A percentile compares a stretch with the other conserved stretches of the same genome.
Evolutionary conservation across 2,797 vertebrate genomes (phyloP).

Genomic region (Sparus aurata): DNA sequence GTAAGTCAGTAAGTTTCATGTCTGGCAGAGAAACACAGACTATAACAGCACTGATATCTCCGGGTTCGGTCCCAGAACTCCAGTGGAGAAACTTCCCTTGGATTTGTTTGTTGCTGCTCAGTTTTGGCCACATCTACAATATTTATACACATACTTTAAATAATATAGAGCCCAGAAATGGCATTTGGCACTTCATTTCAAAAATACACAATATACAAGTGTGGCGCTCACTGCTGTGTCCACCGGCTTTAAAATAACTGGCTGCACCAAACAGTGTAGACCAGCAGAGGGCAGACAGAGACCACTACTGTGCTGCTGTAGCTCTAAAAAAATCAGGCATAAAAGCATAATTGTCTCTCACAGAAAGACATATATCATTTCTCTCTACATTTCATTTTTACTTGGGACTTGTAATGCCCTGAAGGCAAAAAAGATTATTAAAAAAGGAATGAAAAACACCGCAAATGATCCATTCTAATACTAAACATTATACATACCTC

Average conservation of each 20-base stretch:
- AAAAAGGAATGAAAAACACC: not conserved
- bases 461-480: not conserved
- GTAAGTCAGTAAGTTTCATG: not conserved
- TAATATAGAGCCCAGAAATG: not conserved
- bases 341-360: not conserved
- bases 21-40: not conserved
- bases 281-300: slow-evolving; percentile 75
- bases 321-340: not conserved
- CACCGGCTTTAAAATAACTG: not conserved
- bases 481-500: not conserved
- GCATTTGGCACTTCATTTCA: not conserved
- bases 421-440: not conserved
- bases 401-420: not conserved
- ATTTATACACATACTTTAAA: not conserved
- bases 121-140: not conserved
- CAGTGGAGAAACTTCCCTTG: not conserved
- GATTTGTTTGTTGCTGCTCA: not conserved
- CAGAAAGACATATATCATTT: not conserved
- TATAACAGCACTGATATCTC: not conserved
- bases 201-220: not conserved
- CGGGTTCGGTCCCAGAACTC: not conserved
- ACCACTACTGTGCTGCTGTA: not conserved
- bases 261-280: slow-evolving; percentile 37
- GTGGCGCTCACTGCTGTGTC: not conserved
- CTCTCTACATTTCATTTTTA: not conserved